phyloP scores from a whole-genome alignment of 2,797 vertebrate genomes.

The Prionace glauca region DNA sequence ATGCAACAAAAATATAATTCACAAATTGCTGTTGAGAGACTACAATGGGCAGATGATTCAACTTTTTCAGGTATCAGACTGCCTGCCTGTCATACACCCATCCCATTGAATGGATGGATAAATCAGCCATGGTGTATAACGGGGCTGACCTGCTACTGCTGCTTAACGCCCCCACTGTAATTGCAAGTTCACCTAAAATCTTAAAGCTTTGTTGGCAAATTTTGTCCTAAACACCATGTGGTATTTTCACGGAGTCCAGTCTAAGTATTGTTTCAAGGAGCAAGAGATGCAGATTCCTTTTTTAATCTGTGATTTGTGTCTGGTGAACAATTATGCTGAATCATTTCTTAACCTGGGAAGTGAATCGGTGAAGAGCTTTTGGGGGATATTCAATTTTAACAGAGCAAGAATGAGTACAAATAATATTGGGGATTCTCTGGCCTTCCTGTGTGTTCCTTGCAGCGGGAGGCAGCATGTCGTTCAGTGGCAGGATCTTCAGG shows the following conservation, averaged over 20 bases:
- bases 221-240: neutral
- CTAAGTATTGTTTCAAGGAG: neutral
- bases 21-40: neutral
- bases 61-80: neutral
- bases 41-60: neutral
- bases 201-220: constrained; percentile 7
- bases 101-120: neutral
- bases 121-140: neutral
- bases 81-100: neutral
- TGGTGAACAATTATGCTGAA: neutral
- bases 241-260: neutral
- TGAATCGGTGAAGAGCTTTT: neutral
- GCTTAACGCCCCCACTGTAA: neutral
- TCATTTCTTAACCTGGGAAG: neutral
- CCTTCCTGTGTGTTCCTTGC: too few relatives aligned
- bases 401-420: neutral
- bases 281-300: neutral
- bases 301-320: neutral
- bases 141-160: neutral
- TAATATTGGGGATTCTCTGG: too few relatives aligned
- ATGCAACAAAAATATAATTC: neutral
- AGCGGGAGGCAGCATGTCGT: too few relatives aligned
- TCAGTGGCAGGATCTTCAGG: too few relatives aligned
- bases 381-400: neutral
- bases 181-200: neutral